phyloP scores from a whole-genome alignment of 2,888 invertebrate genomes.

The Acanthoscelides obtectus region DNA sequence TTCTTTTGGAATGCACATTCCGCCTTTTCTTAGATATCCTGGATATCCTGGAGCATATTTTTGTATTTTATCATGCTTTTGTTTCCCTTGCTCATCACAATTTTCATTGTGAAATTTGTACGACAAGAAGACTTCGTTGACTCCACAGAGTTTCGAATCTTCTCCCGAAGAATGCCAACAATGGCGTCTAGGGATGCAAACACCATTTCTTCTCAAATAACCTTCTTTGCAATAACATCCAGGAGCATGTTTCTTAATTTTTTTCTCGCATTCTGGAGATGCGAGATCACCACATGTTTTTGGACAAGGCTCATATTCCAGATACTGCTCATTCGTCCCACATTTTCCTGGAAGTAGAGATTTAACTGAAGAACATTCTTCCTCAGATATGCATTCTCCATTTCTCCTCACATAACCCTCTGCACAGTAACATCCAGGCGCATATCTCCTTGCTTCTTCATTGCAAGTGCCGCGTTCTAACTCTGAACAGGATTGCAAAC shows the following conservation, averaged over 20 bases:
- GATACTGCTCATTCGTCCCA: not conserved
- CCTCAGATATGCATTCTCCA: slow-evolving; percentile 4
- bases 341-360: not conserved
- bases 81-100: not conserved
- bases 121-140: not conserved
- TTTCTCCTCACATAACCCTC: slow-evolving; percentile 6
- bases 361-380: not conserved
- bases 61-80: not conserved
- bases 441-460: not conserved
- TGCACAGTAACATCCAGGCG: slow-evolving; percentile 9
- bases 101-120: not conserved
- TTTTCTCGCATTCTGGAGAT: not conserved
- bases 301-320: not conserved
- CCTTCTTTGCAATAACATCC: not conserved
- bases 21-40: not conserved
- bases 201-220: not conserved
- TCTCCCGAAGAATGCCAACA: not conserved
- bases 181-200: not conserved
- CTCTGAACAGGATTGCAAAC: slow-evolving; percentile 5
- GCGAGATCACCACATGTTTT: not conserved
- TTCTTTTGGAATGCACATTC: not conserved
- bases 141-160: not conserved
- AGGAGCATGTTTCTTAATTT: not conserved
- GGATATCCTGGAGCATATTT: not conserved
- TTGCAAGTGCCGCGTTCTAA: not conserved